These are phyloP conservation scores for Plutomurus gul DNA, from an alignment of 1,140 invertebrate species.

Conservation along the genomic window DNA sequence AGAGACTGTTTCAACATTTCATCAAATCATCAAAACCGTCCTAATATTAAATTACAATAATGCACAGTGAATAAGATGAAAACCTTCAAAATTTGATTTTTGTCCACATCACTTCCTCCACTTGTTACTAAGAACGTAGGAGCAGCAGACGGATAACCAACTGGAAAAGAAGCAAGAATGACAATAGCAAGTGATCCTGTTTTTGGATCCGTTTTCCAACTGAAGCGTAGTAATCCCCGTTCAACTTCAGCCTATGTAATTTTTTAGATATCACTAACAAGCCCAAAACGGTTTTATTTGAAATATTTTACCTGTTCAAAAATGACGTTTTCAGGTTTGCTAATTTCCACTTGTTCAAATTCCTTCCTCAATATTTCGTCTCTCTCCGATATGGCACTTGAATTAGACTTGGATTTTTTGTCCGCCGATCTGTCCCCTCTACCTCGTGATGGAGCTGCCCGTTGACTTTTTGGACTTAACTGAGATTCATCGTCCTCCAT, in stretches of 20 bases:
- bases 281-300: background rate
- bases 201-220: conserved; percentile 51
- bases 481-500: conserved; percentile 11
- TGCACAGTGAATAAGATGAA: background rate
- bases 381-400: conserved; percentile 6
- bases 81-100: conserved; percentile 64
- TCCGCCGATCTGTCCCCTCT: conserved; percentile 26
- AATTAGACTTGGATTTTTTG: background rate
- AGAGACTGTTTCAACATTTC: conserved; percentile 61
- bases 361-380: conserved; percentile 50
- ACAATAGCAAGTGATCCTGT: conserved; percentile 62
- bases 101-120: conserved; percentile 48
- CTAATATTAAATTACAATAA: background rate
- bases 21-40: background rate
- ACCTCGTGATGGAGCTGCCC: background rate
- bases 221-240: conserved; percentile 46
- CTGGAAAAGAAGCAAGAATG: conserved; percentile 78
- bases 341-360: conserved; percentile 39
- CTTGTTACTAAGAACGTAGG: conserved; percentile 68
- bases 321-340: conserved; percentile 42
- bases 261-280: background rate
- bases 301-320: conserved; percentile 49
- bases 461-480: background rate
- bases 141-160: conserved; percentile 74
- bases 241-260: conserved; percentile 45